Evolutionary conservation across 2,113 vertebrate species (phyloP), one percentile per base, ranked within the genome.

Genomic region (Hipposideros armiger): DNA sequence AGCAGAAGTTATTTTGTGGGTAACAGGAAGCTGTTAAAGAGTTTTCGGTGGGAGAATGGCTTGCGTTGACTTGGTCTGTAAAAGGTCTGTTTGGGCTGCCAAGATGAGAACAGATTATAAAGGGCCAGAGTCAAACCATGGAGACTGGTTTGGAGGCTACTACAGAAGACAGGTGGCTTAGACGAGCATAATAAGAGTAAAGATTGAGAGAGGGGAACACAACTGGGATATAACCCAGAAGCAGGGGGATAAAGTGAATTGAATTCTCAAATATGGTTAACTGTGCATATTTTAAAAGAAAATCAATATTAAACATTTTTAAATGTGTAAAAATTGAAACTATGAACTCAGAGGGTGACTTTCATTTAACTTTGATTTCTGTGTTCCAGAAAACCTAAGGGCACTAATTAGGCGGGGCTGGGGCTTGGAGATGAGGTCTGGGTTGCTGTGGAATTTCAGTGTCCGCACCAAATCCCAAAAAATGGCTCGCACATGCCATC

Each of bases 321-420:
- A 40, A 40, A 42, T 22, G 24, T 7, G 11, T 8, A 78, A 87
- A 87, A 60, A 15, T 5, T 62, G 80, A 77, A 24, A 73, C 76
- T 66, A 78, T 54, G 2, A 45, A 72, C 62, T 72, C 9, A 78
- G 32, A 85, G 8, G 8, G 0, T 36, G 8, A 74, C 40, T 64
- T 81, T n/a, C 45, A 83, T 56, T 87, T 64, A 80, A 56, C 40
- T 52, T 81, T 88, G 83, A 84, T 40, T 84, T 92, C 60, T 58
- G 14, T 90, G 32, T 88, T 78, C 64, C 30, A 62, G 58, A 54
- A 67, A 13, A 56, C n/a, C 4, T 2, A 0, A 72, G 5, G 58
- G n/a, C 16, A 58, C 36, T 91, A 13, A 66, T 19, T 3, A 13
- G 22, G 40, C 7, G 13, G 17, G 36, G 11, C 5, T 11, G 5